Evolutionary conservation across 2,797 vertebrate genomes (phyloP), one percentile per base, ranked within the genome.

Genomic region (Tinamus major): DNA sequence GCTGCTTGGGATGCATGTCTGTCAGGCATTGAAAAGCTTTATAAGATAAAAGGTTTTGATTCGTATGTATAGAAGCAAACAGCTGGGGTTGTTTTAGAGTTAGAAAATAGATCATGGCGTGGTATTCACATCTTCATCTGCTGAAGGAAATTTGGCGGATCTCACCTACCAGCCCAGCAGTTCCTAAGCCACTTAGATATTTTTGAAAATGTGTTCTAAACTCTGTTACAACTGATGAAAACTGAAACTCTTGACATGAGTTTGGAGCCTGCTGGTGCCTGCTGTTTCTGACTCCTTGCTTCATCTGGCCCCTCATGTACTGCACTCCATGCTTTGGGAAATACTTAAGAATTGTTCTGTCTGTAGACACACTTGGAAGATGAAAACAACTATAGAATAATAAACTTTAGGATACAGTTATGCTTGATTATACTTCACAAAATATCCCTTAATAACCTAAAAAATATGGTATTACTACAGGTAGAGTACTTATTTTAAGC

Each of bases 281-380:
- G 39, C 39, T 87, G 41, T 35, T 26, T 92, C 49, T 88, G 31
- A 46, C 58, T 69, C 26, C 61, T 83, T 69, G 29, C 67, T 81
- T 80, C 64, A 69, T 80, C 46, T 62, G 49, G 44, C 46, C 31
- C 85, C 67, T 67, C 79, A 58, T 46, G 83, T 49, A 75, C 11
- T 41, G 51, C 31, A 20, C 8, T 83, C 15, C 59, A 58, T 58
- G 49, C 23, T 83, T 87, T 85, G 65, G 49, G 58, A 93, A 91
- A 85, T 70, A 44, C 9, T 85, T 68, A 51, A 59, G 62, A 87
- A 87, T 89, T 94, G 33, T 92, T 86, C 24, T 79, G 26, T 79
- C 90, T 85, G 18, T 44, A 90, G 46, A 24, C 21, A 48, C 35
- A 31, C 26, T 95, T 94, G 94, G 65, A 80, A 91, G 82, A 87